Percentiles rank a stretch among this genome's conserved stretches.
phyloP scores from a whole-genome alignment of 2,888 invertebrate genomes.

The Caenorhabditis doughertyi region DNA sequence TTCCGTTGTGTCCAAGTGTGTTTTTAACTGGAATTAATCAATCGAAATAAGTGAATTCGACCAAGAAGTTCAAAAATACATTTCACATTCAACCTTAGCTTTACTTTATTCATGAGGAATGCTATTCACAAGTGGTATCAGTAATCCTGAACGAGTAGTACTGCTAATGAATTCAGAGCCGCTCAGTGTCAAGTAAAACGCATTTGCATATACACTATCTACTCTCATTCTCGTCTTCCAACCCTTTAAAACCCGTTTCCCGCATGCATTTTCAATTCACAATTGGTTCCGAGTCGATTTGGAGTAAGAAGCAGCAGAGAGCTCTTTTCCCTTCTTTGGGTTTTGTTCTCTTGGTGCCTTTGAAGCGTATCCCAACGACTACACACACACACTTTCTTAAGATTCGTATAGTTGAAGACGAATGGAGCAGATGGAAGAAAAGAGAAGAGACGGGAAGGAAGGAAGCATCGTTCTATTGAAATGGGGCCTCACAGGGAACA shows the following conservation, averaged over 20 bases:
- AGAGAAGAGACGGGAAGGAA: too few relatives aligned
- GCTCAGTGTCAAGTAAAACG: slow-evolving; percentile 49
- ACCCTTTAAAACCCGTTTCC: neutral
- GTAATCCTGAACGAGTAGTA: too few relatives aligned
- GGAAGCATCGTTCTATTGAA: slow-evolving; percentile 2
- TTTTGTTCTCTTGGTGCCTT: slow-evolving; percentile 1
- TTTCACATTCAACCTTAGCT: too few relatives aligned
- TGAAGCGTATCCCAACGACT: slow-evolving; percentile 20
- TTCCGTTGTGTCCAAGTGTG: too few relatives aligned
- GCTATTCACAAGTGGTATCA: neutral
- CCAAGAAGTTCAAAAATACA: too few relatives aligned
- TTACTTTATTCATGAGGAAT: too few relatives aligned
- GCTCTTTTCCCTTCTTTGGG: neutral
- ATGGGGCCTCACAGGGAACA: slow-evolving; percentile 6
- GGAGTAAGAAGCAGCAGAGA: slow-evolving; percentile 12
- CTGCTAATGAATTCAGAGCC: slow-evolving; percentile 54
- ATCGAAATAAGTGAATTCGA: too few relatives aligned
- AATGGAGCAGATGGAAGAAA: slow-evolving; percentile 38
- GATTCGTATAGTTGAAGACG: slow-evolving; percentile 48
- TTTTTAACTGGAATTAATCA: too few relatives aligned
- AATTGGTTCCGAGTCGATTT: slow-evolving; percentile 18
- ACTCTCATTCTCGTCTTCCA: slow-evolving; percentile 4
- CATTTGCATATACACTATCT: slow-evolving; percentile 56
- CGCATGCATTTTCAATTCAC: slow-evolving; percentile 55
- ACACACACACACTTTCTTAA: slow-evolving; percentile 26